Conservation (phyloP, 2,888 invertebrate species). For the Parnassius orleans region DNA sequence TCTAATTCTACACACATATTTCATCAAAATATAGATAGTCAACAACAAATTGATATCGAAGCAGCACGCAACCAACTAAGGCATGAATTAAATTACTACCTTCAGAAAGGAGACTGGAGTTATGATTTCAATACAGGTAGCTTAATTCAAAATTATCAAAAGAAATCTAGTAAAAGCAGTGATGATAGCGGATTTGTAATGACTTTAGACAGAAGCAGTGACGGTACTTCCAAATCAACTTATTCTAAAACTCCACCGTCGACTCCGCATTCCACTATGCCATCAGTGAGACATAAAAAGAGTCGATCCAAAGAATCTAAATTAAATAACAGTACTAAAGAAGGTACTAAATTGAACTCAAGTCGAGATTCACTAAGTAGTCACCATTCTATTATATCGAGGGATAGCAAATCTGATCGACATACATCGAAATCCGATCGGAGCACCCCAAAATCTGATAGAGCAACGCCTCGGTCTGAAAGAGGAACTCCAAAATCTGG, state of each 20-base stretch:
- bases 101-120: constrained; percentile 77
- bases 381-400: constrained; percentile 74
- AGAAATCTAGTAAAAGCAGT: constrained; percentile 76
- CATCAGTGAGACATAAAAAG: constrained; percentile 72
- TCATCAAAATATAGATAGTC: constrained; percentile 68
- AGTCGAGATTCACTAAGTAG: constrained; percentile 76
- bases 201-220: constrained; percentile 76
- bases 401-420: constrained; percentile 74
- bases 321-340: constrained; percentile 60
- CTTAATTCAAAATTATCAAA: constrained; percentile 74
- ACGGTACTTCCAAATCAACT: constrained; percentile 73
- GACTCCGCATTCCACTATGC: constrained; percentile 71
- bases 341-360: constrained; percentile 61
- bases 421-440: constrained; percentile 73
- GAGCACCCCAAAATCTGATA: constrained; percentile 74
- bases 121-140: constrained; percentile 75
- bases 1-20: constrained; percentile 83
- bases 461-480: constrained; percentile 68
- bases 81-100: constrained; percentile 73
- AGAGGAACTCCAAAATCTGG: constrained; percentile 71
- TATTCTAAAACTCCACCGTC: constrained; percentile 76
- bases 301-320: constrained; percentile 74
- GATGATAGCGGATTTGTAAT: constrained; percentile 77
- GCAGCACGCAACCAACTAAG: constrained; percentile 71
- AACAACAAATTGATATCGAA: constrained; percentile 62